A percentile compares a stretch with the other conserved stretches of the same genome.
phyloP scores from a whole-genome alignment of 1,140 invertebrate genomes.

The Copidosoma floridanum region DNA sequence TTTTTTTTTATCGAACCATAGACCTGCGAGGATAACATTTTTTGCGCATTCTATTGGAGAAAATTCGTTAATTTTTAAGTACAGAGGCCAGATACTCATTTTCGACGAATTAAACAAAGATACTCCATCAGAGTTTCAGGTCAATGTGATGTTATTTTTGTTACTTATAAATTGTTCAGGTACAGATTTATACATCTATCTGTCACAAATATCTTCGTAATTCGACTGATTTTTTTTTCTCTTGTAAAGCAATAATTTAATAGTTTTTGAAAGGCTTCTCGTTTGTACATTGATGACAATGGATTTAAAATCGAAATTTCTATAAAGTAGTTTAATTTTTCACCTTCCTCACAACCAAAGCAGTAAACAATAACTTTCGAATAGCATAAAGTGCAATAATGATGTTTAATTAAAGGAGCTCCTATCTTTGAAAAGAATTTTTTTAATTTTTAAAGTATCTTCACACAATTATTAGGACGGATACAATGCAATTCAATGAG shows the following conservation, averaged over 20 bases:
- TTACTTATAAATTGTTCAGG: background rate
- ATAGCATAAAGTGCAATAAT: background rate
- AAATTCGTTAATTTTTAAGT: background rate
- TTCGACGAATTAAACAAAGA: background rate
- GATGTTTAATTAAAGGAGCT: too few relatives aligned
- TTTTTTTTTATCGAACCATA: background rate
- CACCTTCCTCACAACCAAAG: too few relatives aligned
- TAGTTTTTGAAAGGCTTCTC: background rate
- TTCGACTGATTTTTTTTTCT: background rate
- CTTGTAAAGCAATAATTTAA: background rate
- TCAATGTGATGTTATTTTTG: background rate
- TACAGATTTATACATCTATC: background rate
- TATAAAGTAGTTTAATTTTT: background rate
- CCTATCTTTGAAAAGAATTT: too few relatives aligned
- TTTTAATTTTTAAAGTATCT: too few relatives aligned
- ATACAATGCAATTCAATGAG: too few relatives aligned
- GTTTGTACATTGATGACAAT: background rate
- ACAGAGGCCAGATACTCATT: background rate
- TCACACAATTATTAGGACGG: too few relatives aligned
- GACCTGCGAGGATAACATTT: background rate
- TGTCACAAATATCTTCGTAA: constrained; percentile 8
- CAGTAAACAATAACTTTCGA: background rate
- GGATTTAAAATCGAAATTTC: background rate
- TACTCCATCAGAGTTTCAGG: background rate
- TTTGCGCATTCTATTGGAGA: background rate